phyloP scores from a whole-genome alignment of 2,797 vertebrate genomes.

The Lerista edwardsae region DNA sequence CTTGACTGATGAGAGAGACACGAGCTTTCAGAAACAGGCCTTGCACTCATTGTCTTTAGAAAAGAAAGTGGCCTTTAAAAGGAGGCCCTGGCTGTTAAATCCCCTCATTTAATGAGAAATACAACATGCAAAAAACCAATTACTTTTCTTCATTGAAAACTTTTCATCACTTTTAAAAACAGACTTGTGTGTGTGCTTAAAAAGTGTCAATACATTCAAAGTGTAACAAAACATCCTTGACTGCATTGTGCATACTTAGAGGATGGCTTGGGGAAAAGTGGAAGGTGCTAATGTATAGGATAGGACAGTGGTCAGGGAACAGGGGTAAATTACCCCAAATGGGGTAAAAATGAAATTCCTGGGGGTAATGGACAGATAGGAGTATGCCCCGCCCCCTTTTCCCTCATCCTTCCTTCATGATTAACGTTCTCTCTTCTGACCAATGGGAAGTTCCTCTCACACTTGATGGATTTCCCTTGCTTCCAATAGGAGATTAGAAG shows the following conservation, averaged over 20 bases:
- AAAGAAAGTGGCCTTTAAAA: slow-evolving; percentile 3
- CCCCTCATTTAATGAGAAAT: slow-evolving; percentile 14
- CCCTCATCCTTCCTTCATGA: no score
- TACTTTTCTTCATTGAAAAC: not conserved
- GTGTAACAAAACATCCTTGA: not conserved
- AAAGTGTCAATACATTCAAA: not conserved
- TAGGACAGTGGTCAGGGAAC: no score
- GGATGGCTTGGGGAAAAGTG: not conserved
- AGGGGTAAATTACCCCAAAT: no score
- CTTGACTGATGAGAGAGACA: not conserved
- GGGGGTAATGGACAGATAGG: no score
- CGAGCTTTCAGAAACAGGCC: slow-evolving; percentile 7
- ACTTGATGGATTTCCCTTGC: no score
- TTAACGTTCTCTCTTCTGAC: no score
- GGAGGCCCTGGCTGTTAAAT: not conserved
- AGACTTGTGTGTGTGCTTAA: no score
- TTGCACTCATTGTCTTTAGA: slow-evolving; percentile 19
- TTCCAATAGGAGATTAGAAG: no score
- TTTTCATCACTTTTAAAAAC: not conserved
- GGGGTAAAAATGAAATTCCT: no score
- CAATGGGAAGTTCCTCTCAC: no score
- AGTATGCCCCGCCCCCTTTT: no score
- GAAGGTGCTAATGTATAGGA: not conserved
- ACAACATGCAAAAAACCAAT: not conserved
- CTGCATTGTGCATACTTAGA: not conserved